phyloP scores from a whole-genome alignment of 1,140 invertebrate genomes.

The Drosophila lacertosa region DNA sequence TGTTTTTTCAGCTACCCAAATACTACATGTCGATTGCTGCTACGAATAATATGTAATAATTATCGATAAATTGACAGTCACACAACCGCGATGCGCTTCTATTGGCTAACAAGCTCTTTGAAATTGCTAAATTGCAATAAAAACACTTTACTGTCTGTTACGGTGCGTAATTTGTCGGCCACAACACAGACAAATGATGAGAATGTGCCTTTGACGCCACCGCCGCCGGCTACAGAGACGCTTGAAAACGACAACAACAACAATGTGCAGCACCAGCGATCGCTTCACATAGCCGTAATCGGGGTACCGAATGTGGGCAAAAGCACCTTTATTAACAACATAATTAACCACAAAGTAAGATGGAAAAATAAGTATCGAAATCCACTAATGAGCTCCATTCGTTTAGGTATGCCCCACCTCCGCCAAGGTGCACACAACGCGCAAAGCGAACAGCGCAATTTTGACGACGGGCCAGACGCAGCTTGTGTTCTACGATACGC shows the following conservation, averaged over 20 bases:
- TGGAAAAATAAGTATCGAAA: neutral
- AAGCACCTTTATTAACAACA: slow-evolving; percentile 95
- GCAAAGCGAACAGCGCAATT: slow-evolving; percentile 89
- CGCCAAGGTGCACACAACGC: slow-evolving; percentile 95
- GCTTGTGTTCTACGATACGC: slow-evolving; percentile 95
- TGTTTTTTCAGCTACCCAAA: too few species aligned
- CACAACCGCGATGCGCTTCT: slow-evolving; percentile 45
- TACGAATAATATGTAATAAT: neutral
- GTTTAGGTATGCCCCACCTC: slow-evolving; percentile 93
- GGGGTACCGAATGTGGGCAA: slow-evolving; percentile 97
- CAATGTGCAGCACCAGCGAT: slow-evolving; percentile 79
- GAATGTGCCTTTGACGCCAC: neutral
- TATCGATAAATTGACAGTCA: slow-evolving; percentile 26
- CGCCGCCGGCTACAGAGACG: neutral
- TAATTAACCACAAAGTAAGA: slow-evolving; percentile 91
- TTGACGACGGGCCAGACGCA: slow-evolving; percentile 90
- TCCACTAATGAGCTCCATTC: slow-evolving; percentile 14
- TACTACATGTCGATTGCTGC: neutral
- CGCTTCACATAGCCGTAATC: slow-evolving; percentile 93
- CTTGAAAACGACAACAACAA: neutral
- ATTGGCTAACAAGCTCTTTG: slow-evolving; percentile 43
- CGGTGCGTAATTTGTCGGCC: slow-evolving; percentile 40
- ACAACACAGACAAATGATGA: slow-evolving; percentile 20
- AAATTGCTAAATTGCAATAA: slow-evolving; percentile 46
- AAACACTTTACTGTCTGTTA: slow-evolving; percentile 15